Conservation (phyloP, 2,113 vertebrate species). For the Myiozetetes cayanensis region DNA sequence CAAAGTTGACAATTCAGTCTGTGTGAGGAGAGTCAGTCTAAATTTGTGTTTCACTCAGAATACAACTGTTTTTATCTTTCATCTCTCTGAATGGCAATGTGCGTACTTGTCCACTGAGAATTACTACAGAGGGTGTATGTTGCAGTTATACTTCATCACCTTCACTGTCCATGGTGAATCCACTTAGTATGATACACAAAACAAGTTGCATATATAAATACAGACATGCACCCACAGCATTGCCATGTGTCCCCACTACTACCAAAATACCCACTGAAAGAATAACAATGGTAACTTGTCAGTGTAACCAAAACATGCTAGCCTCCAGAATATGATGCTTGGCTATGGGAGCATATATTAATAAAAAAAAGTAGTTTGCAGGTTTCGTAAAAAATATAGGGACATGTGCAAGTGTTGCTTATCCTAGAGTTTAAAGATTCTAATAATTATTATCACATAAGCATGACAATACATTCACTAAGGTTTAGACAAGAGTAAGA, state of each 20-base stretch:
- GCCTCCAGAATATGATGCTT: accelerated
- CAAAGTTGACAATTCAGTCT: not conserved
- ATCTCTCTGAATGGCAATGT: not conserved
- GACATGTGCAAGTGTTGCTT: not conserved
- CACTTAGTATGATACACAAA: not conserved
- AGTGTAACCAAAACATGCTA: not conserved
- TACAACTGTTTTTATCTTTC: accelerated
- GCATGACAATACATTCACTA: accelerated
- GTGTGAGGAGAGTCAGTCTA: not conserved
- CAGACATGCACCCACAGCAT: not conserved
- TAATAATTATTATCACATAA: not conserved
- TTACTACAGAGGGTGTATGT: not conserved
- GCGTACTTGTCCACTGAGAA: not conserved
- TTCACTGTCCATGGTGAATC: accelerated
- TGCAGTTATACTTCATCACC: not conserved
- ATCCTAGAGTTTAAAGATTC: not conserved
- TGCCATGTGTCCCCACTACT: not conserved
- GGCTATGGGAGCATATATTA: not conserved
- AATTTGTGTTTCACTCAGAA: not conserved
- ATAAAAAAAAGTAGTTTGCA: accelerated
- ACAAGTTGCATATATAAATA: not conserved
- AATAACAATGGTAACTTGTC: not conserved
- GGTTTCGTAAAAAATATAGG: not conserved
- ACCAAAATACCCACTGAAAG: not conserved
- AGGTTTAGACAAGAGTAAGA: not conserved